Conservation (phyloP, 2,888 invertebrate species). For the Doris montereyensis region DNA sequence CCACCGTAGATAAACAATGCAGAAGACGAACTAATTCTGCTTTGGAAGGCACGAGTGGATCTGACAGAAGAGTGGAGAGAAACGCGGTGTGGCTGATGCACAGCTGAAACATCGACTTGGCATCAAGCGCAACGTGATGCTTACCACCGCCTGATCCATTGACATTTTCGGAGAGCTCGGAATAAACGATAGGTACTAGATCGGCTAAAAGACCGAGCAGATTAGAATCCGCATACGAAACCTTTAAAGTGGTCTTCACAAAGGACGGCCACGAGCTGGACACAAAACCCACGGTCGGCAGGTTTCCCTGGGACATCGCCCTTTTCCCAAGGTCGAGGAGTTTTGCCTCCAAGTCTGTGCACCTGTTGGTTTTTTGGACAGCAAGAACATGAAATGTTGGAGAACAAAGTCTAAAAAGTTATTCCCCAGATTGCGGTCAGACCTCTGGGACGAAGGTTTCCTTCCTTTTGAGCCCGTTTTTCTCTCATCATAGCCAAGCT, state of each 20-base stretch:
- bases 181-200: background rate
- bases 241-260: background rate
- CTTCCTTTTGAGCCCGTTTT: too few relatives aligned
- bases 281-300: background rate
- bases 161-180: background rate
- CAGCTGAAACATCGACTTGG: slow-evolving; percentile 52
- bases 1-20: background rate
- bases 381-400: too few relatives aligned
- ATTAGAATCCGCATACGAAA: background rate
- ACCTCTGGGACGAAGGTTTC: too few relatives aligned
- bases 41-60: background rate
- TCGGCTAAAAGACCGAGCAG: background rate
- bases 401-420: too few relatives aligned
- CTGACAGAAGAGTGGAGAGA: slow-evolving; percentile 55
- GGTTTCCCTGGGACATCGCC: background rate
- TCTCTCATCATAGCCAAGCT: too few relatives aligned
- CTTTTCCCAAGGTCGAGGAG: background rate
- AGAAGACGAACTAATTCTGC: slow-evolving; percentile 23
- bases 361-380: too few relatives aligned
- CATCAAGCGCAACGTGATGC: background rate
- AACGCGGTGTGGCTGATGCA: slow-evolving; percentile 61
- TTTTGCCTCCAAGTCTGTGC: background rate
- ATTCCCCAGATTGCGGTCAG: too few relatives aligned
- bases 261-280: background rate
- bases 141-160: background rate